Base-by-base conservation (phyloP, 2,888 invertebrate species). In the Micropterix aruncella region DNA sequence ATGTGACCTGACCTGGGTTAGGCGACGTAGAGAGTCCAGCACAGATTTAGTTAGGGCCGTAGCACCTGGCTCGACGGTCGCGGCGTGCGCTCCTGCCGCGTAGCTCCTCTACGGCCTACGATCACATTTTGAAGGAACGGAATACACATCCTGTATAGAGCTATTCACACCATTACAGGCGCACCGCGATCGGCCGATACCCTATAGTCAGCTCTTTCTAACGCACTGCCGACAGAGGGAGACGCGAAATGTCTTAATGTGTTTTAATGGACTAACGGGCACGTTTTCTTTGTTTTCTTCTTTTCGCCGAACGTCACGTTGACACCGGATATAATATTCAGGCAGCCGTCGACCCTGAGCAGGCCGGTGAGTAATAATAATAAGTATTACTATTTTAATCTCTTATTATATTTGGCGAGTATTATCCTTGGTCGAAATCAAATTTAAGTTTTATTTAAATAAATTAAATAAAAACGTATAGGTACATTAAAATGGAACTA, bases 41-140 rank as follows among this genome's bases (percentile, higher is more conserved):
- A 65, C 64, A 68, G 70, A 69, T 69, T 70, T 66, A 70, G 69
- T 70, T 62, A 63, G 64, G 59, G 60, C 60, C 63, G 66, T 63
- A 64, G 60, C 62, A 60, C 61, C 61, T 55, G 54, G 59, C 62
- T 57, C 54, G 59, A 60, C 64, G 65, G 63, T 53, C 57, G 65
- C 61, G 27, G 36, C 36, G 12, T 18, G 15, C 36, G 44, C 16
- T 53, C 56, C 52, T 50, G 53, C 53, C 7, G 52, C 52, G 53
- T 50, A 41, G 37, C 19, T 18, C 9, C 16, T 17, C 18, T 38
- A 18, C 44, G 14, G 14, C 40, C 45, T 42, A 27, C 27, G 27
- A 12, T n/a, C 27, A 12, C 27, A 12, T 27, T n/a, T 27, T 27
- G 27, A 27, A 27, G 27, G 27, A 7, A 27, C n/a, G 27, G 27